These are phyloP conservation scores for Drosophila dunni DNA, from an alignment of 1,140 invertebrate species.

Conservation along the genomic window DNA sequence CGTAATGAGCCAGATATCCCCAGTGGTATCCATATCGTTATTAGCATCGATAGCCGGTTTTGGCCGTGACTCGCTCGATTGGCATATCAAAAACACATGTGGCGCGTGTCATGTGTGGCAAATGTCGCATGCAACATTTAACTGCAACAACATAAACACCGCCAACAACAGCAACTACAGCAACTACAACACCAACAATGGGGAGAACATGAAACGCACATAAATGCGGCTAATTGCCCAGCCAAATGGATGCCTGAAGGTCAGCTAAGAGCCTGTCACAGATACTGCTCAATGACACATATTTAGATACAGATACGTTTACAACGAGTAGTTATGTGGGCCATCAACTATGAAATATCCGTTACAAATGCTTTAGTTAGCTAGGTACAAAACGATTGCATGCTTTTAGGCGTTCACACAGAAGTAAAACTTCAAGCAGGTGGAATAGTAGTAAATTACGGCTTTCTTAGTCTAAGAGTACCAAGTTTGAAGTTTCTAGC, in stretches of 20 bases:
- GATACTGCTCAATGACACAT: constrained; percentile 28
- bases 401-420: no score
- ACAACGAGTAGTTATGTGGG: neutral
- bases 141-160: constrained; percentile 48
- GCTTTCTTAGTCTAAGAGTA: no score
- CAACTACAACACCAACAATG: constrained; percentile 21
- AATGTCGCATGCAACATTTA: constrained; percentile 83
- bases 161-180: constrained; percentile 14
- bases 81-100: constrained; percentile 77
- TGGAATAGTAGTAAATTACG: no score
- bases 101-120: constrained; percentile 74
- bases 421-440: no score
- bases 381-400: neutral
- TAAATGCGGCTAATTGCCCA: constrained; percentile 76
- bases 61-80: constrained; percentile 44
- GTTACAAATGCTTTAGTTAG: neutral
- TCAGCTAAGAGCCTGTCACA: constrained; percentile 49
- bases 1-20: constrained; percentile 55
- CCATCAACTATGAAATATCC: neutral
- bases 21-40: constrained; percentile 1
- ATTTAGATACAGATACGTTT: constrained; percentile 26
- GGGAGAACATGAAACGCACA: constrained; percentile 42
- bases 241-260: constrained; percentile 66
- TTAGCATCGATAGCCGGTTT: constrained; percentile 2
- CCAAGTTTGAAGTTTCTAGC: no score